These are phyloP conservation scores for Armadillidium nasatum DNA, from an alignment of 1,140 invertebrate genomes.

Conservation along the genomic window DNA sequence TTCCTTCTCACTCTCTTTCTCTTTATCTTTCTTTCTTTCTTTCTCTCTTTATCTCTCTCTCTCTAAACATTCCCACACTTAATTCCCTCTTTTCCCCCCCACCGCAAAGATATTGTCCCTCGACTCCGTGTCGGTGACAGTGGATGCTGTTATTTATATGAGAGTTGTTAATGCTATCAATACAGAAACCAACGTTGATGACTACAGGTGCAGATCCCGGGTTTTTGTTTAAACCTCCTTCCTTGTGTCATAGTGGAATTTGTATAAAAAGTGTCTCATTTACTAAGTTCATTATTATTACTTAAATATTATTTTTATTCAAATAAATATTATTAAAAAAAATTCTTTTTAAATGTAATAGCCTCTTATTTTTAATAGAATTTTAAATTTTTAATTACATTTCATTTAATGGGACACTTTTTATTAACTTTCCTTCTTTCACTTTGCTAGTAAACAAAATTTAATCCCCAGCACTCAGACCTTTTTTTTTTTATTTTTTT, in stretches of 20 bases:
- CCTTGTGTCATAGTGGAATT: not conserved
- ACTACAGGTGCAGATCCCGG: conserved; percentile 33
- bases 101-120: conserved; percentile 78
- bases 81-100: conserved; percentile 57
- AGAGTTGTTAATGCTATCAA: conserved; percentile 36
- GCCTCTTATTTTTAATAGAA: not conserved
- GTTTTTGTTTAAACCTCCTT: not conserved
- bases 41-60: conserved; percentile 58
- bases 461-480: not conserved
- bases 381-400: no score
- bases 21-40: conserved; percentile 69
- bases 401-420: not conserved
- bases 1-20: not conserved
- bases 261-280: not conserved
- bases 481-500: not conserved
- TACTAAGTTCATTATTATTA: not conserved
- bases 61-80: conserved; percentile 63
- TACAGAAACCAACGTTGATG: conserved; percentile 41
- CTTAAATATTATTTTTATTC: not conserved
- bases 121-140: conserved; percentile 87
- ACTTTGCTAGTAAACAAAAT: not conserved
- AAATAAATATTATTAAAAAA: not conserved
- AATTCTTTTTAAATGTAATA: not conserved
- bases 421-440: not conserved
- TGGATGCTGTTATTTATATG: conserved; percentile 70